A percentile compares a stretch with the other conserved stretches of the same genome.
phyloP scores from a whole-genome alignment of 1,140 invertebrate genomes.

The Leptestheria dahalacensis region DNA sequence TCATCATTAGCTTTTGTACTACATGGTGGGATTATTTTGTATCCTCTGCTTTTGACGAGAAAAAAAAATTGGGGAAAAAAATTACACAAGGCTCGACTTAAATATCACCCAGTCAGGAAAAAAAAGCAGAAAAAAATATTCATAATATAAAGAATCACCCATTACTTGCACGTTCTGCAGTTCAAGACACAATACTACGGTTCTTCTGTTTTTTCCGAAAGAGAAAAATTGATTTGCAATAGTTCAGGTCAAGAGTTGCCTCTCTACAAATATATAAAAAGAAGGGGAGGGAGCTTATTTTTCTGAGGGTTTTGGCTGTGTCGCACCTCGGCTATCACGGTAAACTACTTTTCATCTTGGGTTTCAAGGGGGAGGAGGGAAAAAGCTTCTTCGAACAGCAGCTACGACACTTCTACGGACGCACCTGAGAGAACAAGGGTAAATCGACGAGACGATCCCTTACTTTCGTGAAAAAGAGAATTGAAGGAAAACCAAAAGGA shows the following conservation, averaged over 20 bases:
- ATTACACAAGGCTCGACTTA: not conserved
- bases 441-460: too few species aligned
- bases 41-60: not conserved
- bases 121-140: not conserved
- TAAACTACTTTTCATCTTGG: too few species aligned
- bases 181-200: not conserved
- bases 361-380: too few species aligned
- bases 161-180: not conserved
- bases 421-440: too few species aligned
- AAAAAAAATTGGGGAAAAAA: too few species aligned
- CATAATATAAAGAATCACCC: not conserved
- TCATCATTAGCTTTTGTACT: not conserved
- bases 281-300: not conserved
- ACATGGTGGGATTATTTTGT: not conserved
- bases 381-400: not conserved
- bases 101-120: not conserved
- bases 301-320: not conserved
- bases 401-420: not conserved
- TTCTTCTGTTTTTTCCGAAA: not conserved
- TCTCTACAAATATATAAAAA: not conserved
- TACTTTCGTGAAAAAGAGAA: too few species aligned
- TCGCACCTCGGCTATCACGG: not conserved
- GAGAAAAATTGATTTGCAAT: not conserved
- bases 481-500: too few species aligned
- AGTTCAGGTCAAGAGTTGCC: not conserved